Evolutionary conservation across 2,797 vertebrate species (phyloP).

Genomic region (Lepilemur ruficaudatus): DNA sequence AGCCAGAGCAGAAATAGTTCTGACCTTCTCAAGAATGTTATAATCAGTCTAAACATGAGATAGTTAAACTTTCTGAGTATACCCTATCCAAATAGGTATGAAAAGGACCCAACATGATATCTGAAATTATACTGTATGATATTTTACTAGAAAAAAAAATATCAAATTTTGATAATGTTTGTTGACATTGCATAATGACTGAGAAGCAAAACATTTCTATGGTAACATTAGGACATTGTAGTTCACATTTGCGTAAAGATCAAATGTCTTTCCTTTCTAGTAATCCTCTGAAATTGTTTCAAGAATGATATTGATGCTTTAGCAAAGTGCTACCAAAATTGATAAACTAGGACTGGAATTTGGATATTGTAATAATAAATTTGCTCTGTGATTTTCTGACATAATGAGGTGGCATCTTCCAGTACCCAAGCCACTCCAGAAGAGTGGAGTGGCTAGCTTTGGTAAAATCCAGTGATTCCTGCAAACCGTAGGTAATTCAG

Average conservation of each 20-base stretch:
- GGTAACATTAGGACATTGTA: neutral
- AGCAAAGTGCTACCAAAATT: neutral
- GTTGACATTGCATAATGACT: neutral
- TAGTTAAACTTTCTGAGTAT: neutral
- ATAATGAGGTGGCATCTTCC: neutral
- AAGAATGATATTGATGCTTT: neutral
- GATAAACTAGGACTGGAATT: neutral
- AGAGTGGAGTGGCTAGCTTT: neutral
- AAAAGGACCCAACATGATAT: neutral
- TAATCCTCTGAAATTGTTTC: conserved; percentile 22
- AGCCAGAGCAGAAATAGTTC: neutral
- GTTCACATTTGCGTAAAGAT: neutral
- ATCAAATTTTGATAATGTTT: neutral
- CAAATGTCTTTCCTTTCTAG: neutral
- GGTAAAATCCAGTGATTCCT: neutral
- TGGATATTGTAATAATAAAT: neutral
- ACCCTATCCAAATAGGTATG: neutral
- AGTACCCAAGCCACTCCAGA: neutral
- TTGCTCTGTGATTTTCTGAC: neutral
- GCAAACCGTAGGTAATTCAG: neutral
- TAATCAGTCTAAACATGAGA: conserved; percentile 18
- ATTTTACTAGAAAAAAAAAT: conserved; percentile 10
- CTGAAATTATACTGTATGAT: neutral
- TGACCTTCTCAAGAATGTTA: conserved; percentile 22
- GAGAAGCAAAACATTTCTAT: conserved; percentile 7